A percentile compares a stretch with the other conserved stretches of the same genome.
Evolutionary conservation across 2,888 invertebrate genomes (phyloP).

Genomic region (Psylliodes chrysocephalus): DNA sequence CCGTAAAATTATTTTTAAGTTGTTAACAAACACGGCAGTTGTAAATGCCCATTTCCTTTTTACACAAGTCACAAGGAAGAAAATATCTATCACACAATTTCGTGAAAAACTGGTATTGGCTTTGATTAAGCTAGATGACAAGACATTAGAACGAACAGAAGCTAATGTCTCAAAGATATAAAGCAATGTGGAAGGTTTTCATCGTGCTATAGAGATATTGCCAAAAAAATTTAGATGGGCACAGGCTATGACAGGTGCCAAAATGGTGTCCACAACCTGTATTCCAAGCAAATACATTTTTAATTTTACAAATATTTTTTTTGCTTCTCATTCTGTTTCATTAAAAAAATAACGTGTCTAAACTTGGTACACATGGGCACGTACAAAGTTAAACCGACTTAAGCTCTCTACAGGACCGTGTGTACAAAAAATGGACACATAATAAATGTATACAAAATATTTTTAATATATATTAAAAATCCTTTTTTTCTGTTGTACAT

Average conservation of each 20-base stretch:
- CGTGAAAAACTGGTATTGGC: conserved; percentile 14
- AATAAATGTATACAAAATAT: not conserved
- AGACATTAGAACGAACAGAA: too few relatives aligned
- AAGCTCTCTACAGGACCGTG: too few relatives aligned
- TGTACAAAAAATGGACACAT: not conserved
- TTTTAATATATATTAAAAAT: not conserved
- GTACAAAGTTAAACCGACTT: too few relatives aligned
- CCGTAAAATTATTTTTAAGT: too few relatives aligned
- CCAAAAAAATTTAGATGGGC: too few relatives aligned
- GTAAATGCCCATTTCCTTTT: too few relatives aligned
- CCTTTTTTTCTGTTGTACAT: not conserved
- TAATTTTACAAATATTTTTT: conserved; percentile 22
- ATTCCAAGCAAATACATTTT: conserved; percentile 9
- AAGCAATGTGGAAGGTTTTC: not conserved
- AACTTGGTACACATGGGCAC: too few relatives aligned
- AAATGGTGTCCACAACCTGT: not conserved
- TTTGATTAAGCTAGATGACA: conserved; percentile 10
- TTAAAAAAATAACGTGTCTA: too few relatives aligned
- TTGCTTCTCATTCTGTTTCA: too few relatives aligned
- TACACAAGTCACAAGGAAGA: too few relatives aligned
- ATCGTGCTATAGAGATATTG: conserved; percentile 4
- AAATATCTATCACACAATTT: conserved; percentile 15
- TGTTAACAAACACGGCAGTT: too few relatives aligned
- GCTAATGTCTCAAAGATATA: not conserved
- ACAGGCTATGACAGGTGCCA: conserved; percentile 3